Evolutionary conservation across 2,888 invertebrate species (phyloP), one percentile per base, ranked within the genome.

Genomic region (Drosophila bunnanda): DNA sequence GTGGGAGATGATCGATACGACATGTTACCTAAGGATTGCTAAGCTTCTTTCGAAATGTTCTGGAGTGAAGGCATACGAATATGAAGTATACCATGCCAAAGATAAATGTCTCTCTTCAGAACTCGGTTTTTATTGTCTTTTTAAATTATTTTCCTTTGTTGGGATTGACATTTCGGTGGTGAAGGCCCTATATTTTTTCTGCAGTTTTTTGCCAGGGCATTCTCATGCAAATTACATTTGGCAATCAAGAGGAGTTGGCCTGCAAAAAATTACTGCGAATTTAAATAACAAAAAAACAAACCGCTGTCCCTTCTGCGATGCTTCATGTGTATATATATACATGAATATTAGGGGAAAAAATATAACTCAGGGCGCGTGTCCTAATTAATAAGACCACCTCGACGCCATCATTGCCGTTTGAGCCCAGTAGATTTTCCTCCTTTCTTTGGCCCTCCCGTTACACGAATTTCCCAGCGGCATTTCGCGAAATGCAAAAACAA

Each of bases 391-490:
- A 84, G 84, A 77, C 77, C 72, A 76, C 76, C 78, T 72, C 64
- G 71, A 61, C 75, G 75, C 65, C 80, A 74, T 82, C 80, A 75
- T 76, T 81, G 83, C 78, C 69, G 61, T 78, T 86, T 80, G 77
- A 85, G 82, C 86, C 81, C 70, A 50, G 67, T 70, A 60, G 73
- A 73, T 79, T 82, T 78, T 77, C 66, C 54, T 52, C 36, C 36
- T 67, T 67, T 54, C 44, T 38, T 55, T 58, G 15, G 22, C 34
- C 32, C 58, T 68, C 61, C 39, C 56, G 72, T 65, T 77, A 75
- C 77, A 79, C 59, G 86, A 79, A 85, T 85, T 85, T 88, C 87
- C 85, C 85, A 78, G 59, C 76, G 88, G 85, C 76, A 82, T 85
- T 88, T 77, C 57, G 74, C 72, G 70, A 62, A 80, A 88, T 86